Percentiles rank a stretch among this genome's conserved stretches.
These are phyloP conservation scores for Decapterus maruadsi DNA, from an alignment of 2,797 vertebrate genomes.

Conservation along the genomic window DNA sequence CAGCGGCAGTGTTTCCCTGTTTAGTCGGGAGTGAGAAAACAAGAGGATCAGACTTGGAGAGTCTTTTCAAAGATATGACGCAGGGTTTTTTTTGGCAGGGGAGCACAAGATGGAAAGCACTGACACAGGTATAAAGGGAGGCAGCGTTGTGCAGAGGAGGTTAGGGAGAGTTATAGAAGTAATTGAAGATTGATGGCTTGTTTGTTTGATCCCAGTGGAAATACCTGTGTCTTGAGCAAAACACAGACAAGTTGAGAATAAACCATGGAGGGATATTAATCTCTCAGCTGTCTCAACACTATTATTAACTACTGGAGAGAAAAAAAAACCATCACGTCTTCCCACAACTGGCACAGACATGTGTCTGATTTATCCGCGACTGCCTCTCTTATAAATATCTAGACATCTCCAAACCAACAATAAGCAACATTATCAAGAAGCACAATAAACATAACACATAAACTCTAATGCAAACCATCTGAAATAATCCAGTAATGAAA, in stretches of 20 bases:
- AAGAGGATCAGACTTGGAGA: conserved; percentile 40
- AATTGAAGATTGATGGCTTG: conserved; percentile 41
- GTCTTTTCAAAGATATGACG: conserved; percentile 22
- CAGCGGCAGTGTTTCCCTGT: conserved; percentile 36
- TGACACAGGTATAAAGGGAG: conserved; percentile 52
- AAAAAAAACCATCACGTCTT: neutral
- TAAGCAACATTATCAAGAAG: neutral
- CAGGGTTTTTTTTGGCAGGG: neutral
- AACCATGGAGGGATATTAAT: conserved; percentile 49
- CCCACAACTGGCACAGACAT: neutral
- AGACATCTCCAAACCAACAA: too few relatives aligned
- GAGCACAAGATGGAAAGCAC: conserved; percentile 8
- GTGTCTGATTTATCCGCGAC: neutral
- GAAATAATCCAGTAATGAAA: neutral
- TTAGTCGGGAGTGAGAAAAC: conserved; percentile 29
- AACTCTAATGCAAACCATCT: neutral
- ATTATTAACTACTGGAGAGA: neutral
- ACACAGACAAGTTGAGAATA: conserved; percentile 42
- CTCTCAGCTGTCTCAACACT: conserved; percentile 22
- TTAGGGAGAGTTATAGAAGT: neutral
- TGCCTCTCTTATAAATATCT: neutral
- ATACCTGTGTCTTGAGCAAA: conserved; percentile 38
- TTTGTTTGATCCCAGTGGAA: conserved; percentile 50
- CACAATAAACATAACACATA: too few relatives aligned
- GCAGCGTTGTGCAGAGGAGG: conserved; percentile 13